Evolutionary conservation across 37 sponge, comb jelly and placozoan genomes (phyloP).

Genomic region (Halichondria panicea): DNA sequence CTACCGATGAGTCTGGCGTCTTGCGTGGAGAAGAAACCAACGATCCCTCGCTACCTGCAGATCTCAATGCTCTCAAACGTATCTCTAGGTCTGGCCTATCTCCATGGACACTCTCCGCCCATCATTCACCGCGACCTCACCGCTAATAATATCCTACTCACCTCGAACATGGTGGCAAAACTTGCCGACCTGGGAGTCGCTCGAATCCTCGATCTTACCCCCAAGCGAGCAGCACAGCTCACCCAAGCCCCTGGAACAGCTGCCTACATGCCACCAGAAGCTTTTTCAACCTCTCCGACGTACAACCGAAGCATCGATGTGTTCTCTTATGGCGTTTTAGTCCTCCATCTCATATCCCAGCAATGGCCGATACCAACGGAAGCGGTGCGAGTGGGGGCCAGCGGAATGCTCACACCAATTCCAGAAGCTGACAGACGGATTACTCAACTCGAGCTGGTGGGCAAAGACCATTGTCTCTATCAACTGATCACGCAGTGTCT

Average conservation of each 20-base stretch:
- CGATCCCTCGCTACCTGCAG: constrained; percentile 41
- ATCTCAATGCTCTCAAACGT: constrained; percentile 51
- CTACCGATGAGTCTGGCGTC: constrained; percentile 43
- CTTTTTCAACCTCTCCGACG: constrained; percentile 13
- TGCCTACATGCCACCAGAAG: constrained; percentile 50
- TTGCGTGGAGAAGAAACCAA: constrained; percentile 25
- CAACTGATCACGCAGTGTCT: constrained; percentile 34
- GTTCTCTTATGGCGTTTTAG: constrained; percentile 53
- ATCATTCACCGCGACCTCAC: constrained; percentile 69
- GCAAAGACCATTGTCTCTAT: constrained; percentile 36
- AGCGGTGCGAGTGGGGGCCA: neutral
- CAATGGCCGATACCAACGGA: constrained; percentile 52
- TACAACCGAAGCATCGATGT: constrained; percentile 37
- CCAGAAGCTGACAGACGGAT: constrained; percentile 43
- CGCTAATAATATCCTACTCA: constrained; percentile 61
- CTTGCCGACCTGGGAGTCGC: constrained; percentile 62
- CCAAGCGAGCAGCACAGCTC: constrained; percentile 5
- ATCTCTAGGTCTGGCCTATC: constrained; percentile 44
- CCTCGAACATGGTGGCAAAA: constrained; percentile 51
- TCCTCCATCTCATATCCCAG: constrained; percentile 36
- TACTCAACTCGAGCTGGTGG: constrained; percentile 24
- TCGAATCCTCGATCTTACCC: constrained; percentile 25
- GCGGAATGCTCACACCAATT: constrained; percentile 18
- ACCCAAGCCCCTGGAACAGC: constrained; percentile 47
- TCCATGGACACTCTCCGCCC: constrained; percentile 49